Evolutionary conservation across 1,140 invertebrate species (phyloP), one percentile per base, ranked within the genome.

Genomic region (Druon quercuslanigerum): DNA sequence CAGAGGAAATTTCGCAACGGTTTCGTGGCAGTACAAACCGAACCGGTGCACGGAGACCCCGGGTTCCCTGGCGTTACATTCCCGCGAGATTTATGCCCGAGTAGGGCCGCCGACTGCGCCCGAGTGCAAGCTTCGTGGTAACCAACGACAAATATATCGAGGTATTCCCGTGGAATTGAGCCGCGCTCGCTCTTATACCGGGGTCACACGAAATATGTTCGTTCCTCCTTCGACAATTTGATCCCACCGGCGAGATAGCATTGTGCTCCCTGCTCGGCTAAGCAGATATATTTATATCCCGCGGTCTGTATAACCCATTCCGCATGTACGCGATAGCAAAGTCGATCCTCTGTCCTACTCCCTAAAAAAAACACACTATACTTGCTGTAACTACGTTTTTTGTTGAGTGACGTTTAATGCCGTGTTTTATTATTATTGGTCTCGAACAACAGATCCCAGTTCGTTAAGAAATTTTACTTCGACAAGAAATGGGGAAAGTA

Each of bases 101-200:
- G 74, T 70, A 50, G 81, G 78, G 78, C 74, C 75, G 77, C 80
- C 80, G 82, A 84, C 82, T 84, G 81, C 79, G 79, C 77, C 80
- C 81, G 82, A 79, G 85, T 81, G 82, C 79, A 81, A 80, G 78
- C 79, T 78, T 77, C 78, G 80, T 82, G 82, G 82, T 80, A 83
- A 79, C 80, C 83, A 85, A 87, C 87, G 87, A 90, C 89, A 90
- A 90, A 90, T 90, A 88, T 90, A 90, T 90, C 88, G 88, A 89
- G 87, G 87, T 90, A 90, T 90, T 90, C 83, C 82, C 76, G 80
- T 88, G 88, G 89, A 89, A 90, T 90, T 89, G 88, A 90, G 86
- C 88, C 79, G 76, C 81, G 79, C 79, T 80, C 83, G 77, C 85
- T 84, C 84, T 87, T 85, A 85, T 88, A 85, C 81, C 82, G 85